Conservation (phyloP, 2,113 vertebrate genomes). For the Amphilophus citrinellus region DNA sequence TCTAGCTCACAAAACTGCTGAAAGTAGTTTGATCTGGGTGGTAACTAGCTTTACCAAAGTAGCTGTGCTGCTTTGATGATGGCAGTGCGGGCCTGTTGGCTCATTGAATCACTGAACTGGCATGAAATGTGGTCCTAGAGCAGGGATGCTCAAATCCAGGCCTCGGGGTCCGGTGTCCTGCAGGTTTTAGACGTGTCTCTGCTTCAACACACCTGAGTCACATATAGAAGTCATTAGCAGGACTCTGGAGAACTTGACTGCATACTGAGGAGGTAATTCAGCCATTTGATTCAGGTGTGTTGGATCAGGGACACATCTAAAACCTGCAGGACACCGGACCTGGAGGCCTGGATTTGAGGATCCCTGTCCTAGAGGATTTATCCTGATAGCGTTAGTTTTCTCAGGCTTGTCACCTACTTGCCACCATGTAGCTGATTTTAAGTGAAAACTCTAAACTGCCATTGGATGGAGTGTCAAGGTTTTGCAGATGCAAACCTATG, state of each 20-base stretch:
- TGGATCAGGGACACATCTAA: too few species aligned
- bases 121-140: not conserved
- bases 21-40: not conserved
- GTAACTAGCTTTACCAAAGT: not conserved
- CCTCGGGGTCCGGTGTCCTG: too few species aligned
- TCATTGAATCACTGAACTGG: not conserved
- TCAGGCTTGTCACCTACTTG: not conserved
- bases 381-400: not conserved
- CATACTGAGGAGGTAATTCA: too few species aligned
- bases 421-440: not conserved
- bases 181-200: too few species aligned
- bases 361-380: not conserved
- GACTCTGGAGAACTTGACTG: too few species aligned
- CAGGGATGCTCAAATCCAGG: too few species aligned
- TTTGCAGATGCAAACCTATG: not conserved
- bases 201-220: too few species aligned
- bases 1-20: not conserved
- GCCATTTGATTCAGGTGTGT: too few species aligned
- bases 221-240: too few species aligned
- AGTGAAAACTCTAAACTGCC: not conserved
- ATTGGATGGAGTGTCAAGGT: not conserved
- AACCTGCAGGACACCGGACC: too few species aligned
- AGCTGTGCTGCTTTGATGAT: not conserved
- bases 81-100: not conserved
- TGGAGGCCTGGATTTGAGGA: too few species aligned